Evolutionary conservation across 2,888 invertebrate species (phyloP).

Genomic region (Alloscopus bannaensis): DNA sequence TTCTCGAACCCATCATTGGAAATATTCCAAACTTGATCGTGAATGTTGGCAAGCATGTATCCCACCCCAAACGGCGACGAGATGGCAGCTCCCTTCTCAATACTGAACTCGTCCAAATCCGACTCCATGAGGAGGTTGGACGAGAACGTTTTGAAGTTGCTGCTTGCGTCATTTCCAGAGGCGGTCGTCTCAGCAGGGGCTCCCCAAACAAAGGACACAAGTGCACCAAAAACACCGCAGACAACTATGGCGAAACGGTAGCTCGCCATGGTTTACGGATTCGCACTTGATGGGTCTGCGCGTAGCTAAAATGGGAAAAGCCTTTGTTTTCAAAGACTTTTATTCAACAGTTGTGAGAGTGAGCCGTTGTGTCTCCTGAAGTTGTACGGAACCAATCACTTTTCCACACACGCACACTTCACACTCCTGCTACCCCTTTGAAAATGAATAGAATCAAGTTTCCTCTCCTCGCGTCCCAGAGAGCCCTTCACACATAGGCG

Average conservation of each 20-base stretch:
- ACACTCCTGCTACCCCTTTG: slow-evolving; percentile 7
- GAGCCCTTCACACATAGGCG: slow-evolving; percentile 4
- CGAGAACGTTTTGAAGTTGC: slow-evolving; percentile 63
- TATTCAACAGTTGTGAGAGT: too few species aligned
- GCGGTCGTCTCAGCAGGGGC: slow-evolving; percentile 31
- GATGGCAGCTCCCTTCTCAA: slow-evolving; percentile 68
- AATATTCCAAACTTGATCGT: slow-evolving; percentile 66
- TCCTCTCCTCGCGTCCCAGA: not conserved
- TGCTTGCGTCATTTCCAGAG: slow-evolving; percentile 9
- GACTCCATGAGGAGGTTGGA: slow-evolving; percentile 65
- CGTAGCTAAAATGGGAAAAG: not conserved
- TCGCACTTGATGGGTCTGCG: not conserved
- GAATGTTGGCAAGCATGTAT: slow-evolving; percentile 66
- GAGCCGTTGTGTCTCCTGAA: too few species aligned
- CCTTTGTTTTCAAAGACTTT: too few species aligned
- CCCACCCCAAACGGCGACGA: slow-evolving; percentile 66
- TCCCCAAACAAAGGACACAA: slow-evolving; percentile 4
- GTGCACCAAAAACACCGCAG: slow-evolving; percentile 6
- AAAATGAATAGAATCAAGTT: slow-evolving; percentile 3
- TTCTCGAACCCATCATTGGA: slow-evolving; percentile 59
- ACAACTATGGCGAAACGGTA: slow-evolving; percentile 41
- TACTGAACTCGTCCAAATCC: slow-evolving; percentile 65
- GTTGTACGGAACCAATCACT: slow-evolving; percentile 29
- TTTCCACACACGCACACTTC: slow-evolving; percentile 1
- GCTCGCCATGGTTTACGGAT: slow-evolving; percentile 44